Evolutionary conservation across 2,113 vertebrate genomes (phyloP).

Genomic region (Silurus glanis): DNA sequence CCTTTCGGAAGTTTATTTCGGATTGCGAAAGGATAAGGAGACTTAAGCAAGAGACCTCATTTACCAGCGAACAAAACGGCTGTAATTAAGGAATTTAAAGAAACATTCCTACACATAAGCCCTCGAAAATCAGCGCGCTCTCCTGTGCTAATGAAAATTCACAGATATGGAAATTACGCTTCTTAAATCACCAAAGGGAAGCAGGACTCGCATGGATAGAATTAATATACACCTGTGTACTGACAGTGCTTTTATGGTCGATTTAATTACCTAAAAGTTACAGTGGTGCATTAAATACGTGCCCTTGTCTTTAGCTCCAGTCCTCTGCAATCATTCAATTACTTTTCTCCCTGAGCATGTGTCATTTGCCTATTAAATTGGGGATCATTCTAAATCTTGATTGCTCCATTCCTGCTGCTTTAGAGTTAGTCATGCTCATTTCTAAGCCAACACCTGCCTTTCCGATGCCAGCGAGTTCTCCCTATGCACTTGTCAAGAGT

Average conservation of each 20-base stretch:
- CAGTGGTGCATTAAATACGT: conserved; percentile 40
- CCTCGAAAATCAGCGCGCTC: neutral
- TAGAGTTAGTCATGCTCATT: conserved; percentile 47
- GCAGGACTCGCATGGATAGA: conserved; percentile 53
- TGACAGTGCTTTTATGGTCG: conserved; percentile 35
- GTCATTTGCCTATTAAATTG: conserved; percentile 51
- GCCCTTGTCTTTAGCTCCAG: conserved; percentile 44
- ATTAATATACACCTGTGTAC: conserved; percentile 34
- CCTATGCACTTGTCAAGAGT: conserved; percentile 60
- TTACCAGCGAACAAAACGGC: neutral
- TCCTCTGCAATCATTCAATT: conserved; percentile 49
- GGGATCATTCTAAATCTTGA: conserved; percentile 50
- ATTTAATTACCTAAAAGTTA: conserved; percentile 34
- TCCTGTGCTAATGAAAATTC: conserved; percentile 13
- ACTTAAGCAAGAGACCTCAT: neutral
- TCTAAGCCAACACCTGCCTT: conserved; percentile 60
- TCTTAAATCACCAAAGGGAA: conserved; percentile 65
- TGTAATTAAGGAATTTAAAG: neutral
- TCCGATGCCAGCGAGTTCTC: conserved; percentile 53
- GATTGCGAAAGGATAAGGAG: neutral
- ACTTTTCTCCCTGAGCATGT: conserved; percentile 43
- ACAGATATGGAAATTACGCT: conserved; percentile 27
- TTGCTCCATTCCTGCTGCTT: conserved; percentile 56
- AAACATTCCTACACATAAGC: neutral
- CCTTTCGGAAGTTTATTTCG: neutral